phyloP scores from a whole-genome alignment of 2,113 vertebrate species.

The Ctenodactylus gundi region DNA sequence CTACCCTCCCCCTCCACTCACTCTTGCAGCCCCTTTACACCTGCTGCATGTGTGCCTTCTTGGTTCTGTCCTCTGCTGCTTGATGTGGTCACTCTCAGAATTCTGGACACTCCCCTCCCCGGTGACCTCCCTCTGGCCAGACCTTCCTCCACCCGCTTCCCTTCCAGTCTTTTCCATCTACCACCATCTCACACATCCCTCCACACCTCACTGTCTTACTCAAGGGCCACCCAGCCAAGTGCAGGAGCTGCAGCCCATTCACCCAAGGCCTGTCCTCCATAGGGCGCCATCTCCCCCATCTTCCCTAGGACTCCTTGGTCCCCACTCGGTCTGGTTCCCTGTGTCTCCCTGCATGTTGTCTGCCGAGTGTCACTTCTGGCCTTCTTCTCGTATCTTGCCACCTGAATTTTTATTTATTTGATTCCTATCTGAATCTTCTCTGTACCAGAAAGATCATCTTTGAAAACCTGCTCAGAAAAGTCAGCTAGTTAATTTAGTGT shows the following conservation, averaged over 20 bases:
- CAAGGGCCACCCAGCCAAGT: neutral
- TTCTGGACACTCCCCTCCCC: neutral
- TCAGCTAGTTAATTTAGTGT: too few relatives aligned
- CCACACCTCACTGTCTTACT: neutral
- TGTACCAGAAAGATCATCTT: neutral
- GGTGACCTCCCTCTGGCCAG: neutral
- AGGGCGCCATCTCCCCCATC: rapidly evolving
- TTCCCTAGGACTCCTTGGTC: rapidly evolving
- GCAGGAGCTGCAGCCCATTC: neutral
- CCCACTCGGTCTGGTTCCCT: rapidly evolving
- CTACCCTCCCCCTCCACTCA: too few relatives aligned
- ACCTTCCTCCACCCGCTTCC: neutral
- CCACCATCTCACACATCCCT: neutral
- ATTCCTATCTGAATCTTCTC: neutral
- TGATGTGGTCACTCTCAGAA: too few relatives aligned
- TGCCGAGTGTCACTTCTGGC: too few relatives aligned
- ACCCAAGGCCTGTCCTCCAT: rapidly evolving
- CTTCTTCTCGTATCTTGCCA: neutral
- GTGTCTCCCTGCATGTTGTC: rapidly evolving
- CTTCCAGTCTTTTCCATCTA: rapidly evolving
- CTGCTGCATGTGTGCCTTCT: neutral
- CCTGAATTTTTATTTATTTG: neutral
- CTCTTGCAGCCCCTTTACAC: neutral
- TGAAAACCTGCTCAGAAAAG: neutral
- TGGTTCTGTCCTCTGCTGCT: neutral